Base-by-base conservation (phyloP, 2,888 invertebrate genomes). In the Argyresthia goedartella region DNA sequence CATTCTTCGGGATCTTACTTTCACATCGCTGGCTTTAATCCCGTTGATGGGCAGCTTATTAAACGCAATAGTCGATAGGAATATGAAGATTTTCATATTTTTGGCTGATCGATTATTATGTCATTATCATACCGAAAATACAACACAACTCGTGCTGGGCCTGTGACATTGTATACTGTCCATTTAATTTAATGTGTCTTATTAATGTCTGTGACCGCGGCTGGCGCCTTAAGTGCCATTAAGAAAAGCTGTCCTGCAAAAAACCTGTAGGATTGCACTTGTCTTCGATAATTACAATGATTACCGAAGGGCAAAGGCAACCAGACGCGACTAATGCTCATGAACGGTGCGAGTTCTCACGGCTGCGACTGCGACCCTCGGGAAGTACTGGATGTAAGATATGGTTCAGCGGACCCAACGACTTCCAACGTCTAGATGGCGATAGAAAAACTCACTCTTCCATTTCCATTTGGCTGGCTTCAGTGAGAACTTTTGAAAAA, bases 391-490 rank as follows among this genome's bases (percentile, higher is more conserved):
- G 50, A 41, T 67, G 73, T 71, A 79, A 64, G 80, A 71, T 76
- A 81, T 77, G 86, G 76, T 84, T 79, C 75, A 76, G 73, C 70
- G 82, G 69, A 62, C 70, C 61, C 73, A 81, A 84, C 56, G 58
- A 54, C 53, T 56, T 16, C 51, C 49, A 51, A 49, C 54, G 50
- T 11, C 43, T 41, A 25, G 41, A 50, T 51, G 51, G n/a, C 33
- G 50, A 33, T 44, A 50, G 43, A 50, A 50, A 50, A 50, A 50
- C 50, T 34, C 8, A 34, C 15, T 35, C 7, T 44, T 44, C 48
- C 34, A 13, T 16, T 25, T 2, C 25, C 25, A 25, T 16, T 39
- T 50, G 41, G 36, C 42, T 16, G 15, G 25, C 25, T 34, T 13
- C 42, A 9, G 35, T 39, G n/a, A 48, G 34, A 39, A 14, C 13